Conservation (phyloP, 2,113 vertebrate species). For the Ptyas mucosa region DNA sequence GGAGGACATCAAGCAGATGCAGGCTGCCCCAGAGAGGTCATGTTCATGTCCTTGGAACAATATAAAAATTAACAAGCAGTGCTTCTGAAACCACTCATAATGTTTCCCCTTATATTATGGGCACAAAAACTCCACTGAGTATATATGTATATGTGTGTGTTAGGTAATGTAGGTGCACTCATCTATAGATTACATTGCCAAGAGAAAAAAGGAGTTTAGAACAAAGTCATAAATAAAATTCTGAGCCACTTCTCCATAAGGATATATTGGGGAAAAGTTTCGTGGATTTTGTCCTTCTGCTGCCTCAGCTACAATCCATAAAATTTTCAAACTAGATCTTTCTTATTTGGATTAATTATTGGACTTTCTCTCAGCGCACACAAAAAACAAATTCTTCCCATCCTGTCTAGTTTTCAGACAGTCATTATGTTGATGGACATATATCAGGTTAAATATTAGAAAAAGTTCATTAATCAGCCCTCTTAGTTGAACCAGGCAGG, state of each 20-base stretch:
- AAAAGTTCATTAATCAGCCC: background rate
- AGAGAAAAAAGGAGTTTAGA: background rate
- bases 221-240: background rate
- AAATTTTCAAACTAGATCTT: background rate
- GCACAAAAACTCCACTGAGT: background rate
- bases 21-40: background rate
- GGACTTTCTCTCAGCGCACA: background rate
- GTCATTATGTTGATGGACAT: background rate
- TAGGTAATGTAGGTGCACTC: background rate
- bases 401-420: background rate
- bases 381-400: background rate
- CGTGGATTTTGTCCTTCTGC: background rate
- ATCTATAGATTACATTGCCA: background rate
- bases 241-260: background rate
- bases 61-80: background rate
- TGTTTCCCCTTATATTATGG: background rate
- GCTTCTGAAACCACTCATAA: background rate
- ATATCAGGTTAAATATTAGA: background rate
- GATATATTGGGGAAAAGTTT: background rate
- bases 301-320: background rate
- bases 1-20: background rate
- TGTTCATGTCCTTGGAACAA: background rate
- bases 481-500: background rate
- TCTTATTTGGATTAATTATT: background rate
- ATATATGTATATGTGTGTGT: background rate